Base-by-base conservation (phyloP, 1,140 invertebrate genomes). In the Drosophila varians region DNA sequence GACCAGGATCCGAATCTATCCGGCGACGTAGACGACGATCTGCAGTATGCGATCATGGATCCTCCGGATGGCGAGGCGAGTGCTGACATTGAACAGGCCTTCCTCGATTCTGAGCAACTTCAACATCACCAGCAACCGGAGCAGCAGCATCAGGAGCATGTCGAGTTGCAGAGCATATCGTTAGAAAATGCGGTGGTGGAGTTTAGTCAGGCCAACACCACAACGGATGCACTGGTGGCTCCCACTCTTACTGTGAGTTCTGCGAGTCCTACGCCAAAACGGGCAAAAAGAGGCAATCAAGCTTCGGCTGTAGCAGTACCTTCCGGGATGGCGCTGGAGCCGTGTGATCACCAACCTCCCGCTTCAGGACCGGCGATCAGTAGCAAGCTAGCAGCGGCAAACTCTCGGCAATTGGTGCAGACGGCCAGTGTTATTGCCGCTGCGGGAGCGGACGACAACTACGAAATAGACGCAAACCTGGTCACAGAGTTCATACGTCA, bases 351-450 rank as follows among this genome's bases (percentile, higher is more conserved):
- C 34, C 74, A 83, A 4, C 56, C 60, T 4, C 19, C 38, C 14
- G 51, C 52, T n/a, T 60, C 62, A 12, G 69, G 64, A 1, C 71
- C 77, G 4, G 48, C 70, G 9, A 87, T 88, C 14, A 86, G 55
- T 42, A 87, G 72, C 28, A 86, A 83, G 49, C 36, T 88, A 36
- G 79, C 89, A 0, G 74, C 83, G 1, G 76, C 83, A 19, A 88
- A 84, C 34, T 90, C 86, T 2, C 74, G 89, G 0, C 82, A 90
- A 34, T 19, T 90, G 45, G 86, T 83, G 16, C 86, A 89, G 21
- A 90, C 89, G 1, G 89, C 89, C 3, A 88, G 76, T n/a, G 87
- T 89, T 1, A 90, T 90, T 46, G 89, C 89, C 0, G 84, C 89
- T 2, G 80, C 84, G 0, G 89, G 77, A 2, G 66, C 78, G 4